Evolutionary conservation across 2,113 vertebrate genomes (phyloP).

Genomic region (Symphodus melops): DNA sequence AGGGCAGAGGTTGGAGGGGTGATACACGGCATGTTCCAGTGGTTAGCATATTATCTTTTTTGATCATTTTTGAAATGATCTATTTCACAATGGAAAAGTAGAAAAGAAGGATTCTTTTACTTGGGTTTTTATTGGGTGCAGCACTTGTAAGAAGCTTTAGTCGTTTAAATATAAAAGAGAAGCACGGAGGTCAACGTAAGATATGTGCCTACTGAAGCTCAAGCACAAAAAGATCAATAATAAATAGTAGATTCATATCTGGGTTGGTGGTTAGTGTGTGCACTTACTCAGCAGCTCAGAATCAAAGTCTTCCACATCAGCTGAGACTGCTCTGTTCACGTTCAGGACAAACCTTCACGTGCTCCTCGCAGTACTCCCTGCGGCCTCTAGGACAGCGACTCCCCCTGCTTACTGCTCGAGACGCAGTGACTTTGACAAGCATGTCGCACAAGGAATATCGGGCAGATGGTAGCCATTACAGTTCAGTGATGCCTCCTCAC

Average conservation of each 20-base stretch:
- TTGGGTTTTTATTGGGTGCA: background rate
- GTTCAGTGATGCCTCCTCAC: slow-evolving; percentile 39
- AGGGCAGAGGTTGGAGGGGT: background rate
- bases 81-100: background rate
- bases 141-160: background rate
- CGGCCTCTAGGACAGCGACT: background rate
- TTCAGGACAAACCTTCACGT: too few relatives aligned
- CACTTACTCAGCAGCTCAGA: background rate
- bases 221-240: background rate
- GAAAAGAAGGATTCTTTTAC: background rate
- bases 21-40: background rate
- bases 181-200: background rate
- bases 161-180: too few relatives aligned
- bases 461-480: slow-evolving; percentile 63
- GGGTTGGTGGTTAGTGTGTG: background rate
- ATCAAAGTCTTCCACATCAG: background rate
- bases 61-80: too few relatives aligned
- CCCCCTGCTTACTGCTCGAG: slow-evolving; percentile 13
- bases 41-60: too few relatives aligned
- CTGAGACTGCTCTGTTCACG: background rate
- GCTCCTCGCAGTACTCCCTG: background rate
- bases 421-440: slow-evolving; percentile 40
- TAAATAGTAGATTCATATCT: slow-evolving; percentile 6
- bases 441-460: slow-evolving; percentile 29
- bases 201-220: background rate